Evolutionary conservation across 2,113 vertebrate genomes (phyloP).

Genomic region (Micronisus gabar): DNA sequence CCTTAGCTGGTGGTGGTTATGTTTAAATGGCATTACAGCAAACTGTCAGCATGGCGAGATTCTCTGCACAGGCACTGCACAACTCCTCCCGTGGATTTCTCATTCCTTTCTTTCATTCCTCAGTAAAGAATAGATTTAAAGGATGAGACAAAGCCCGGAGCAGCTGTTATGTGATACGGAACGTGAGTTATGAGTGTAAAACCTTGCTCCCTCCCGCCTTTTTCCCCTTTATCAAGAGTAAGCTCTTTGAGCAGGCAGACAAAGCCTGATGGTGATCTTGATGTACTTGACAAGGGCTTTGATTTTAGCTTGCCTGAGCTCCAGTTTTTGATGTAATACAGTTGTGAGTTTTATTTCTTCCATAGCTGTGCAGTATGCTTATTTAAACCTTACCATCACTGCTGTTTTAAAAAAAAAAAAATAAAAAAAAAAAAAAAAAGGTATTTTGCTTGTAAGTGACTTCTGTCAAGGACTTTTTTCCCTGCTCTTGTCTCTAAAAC

Average conservation of each 20-base stretch:
- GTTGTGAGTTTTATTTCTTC: slow-evolving; percentile 14
- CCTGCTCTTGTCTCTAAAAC: background rate
- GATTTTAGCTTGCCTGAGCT: slow-evolving; percentile 36
- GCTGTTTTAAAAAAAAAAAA: background rate
- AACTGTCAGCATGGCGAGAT: background rate
- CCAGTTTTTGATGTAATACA: slow-evolving; percentile 26
- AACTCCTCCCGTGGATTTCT: background rate
- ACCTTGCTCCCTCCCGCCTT: background rate
- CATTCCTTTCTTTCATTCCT: slow-evolving; percentile 36
- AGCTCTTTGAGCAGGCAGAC: slow-evolving; percentile 2
- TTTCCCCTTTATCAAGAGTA: background rate
- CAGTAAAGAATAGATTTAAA: slow-evolving; percentile 11
- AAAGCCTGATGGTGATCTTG: slow-evolving; percentile 48
- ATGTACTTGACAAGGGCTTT: slow-evolving; percentile 30
- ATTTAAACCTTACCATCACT: background rate
- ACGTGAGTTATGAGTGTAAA: background rate
- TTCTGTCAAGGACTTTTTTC: background rate
- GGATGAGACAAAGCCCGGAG: background rate
- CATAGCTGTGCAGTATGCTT: background rate
- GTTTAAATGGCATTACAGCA: slow-evolving; percentile 52
- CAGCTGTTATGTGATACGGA: slow-evolving; percentile 11
- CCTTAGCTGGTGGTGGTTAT: slow-evolving; percentile 14
- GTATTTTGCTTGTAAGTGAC: background rate
- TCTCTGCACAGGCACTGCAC: background rate
- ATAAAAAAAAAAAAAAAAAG: background rate